These are phyloP conservation scores for Ciconia stormi DNA, from an alignment of 2,113 vertebrate genomes.

Conservation along the genomic window DNA sequence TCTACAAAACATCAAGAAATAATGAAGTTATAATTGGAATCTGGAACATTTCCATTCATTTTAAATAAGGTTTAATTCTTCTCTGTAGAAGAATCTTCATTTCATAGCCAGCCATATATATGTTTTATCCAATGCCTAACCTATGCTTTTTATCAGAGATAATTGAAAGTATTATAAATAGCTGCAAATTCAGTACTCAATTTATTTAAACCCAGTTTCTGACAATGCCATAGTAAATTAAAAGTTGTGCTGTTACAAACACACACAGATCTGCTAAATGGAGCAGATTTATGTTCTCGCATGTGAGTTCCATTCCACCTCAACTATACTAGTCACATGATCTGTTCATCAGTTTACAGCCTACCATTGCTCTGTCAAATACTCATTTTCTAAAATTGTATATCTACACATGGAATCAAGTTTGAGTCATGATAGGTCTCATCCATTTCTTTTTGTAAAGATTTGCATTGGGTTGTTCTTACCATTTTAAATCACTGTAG, in stretches of 20 bases:
- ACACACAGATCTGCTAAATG: slow-evolving; percentile 21
- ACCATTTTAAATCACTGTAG: neutral
- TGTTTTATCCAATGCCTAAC: neutral
- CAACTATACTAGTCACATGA: slow-evolving; percentile 9
- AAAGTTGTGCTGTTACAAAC: neutral
- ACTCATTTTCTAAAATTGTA: neutral
- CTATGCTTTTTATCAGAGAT: neutral
- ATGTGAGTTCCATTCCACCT: neutral
- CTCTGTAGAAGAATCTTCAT: neutral
- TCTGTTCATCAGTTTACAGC: neutral
- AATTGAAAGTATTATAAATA: neutral
- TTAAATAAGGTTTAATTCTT: neutral
- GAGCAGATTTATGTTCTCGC: slow-evolving; percentile 42
- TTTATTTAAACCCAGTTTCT: neutral
- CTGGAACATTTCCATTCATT: neutral
- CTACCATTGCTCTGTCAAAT: neutral
- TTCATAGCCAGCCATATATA: neutral
- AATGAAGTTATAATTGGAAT: neutral
- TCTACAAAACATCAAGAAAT: neutral
- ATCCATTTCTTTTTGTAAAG: neutral
- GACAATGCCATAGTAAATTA: neutral
- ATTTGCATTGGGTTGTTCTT: neutral
- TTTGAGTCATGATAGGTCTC: neutral
- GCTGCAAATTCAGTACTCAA: neutral
- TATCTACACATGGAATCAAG: neutral